Evolutionary conservation across 2,113 vertebrate species (phyloP), one percentile per base, ranked within the genome.

Genomic region (Callaeas wilsoni): DNA sequence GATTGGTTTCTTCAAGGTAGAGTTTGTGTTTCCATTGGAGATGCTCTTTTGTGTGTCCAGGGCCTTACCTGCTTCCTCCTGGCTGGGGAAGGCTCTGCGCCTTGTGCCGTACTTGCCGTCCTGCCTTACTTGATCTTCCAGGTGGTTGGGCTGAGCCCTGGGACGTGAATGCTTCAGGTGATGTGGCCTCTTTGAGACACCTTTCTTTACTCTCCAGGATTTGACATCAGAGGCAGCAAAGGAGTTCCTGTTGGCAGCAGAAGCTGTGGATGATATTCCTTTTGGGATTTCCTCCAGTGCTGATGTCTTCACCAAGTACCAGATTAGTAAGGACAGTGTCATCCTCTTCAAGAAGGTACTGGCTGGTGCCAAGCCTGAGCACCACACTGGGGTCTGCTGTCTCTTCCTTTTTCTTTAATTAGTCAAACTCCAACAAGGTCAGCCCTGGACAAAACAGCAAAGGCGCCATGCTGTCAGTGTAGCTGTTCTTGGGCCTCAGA

Each of bases 1-100:
- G 93, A 98, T 99, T 19, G 99, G 99, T 4, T 99, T 99, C 97
- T 99, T 99, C 89, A 99, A 99, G 99, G 99, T 99, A 96, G 46
- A 8, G 82, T 50, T 37, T 39, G 52, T 67, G 30, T 35, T n/a
- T 60, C 47, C 1, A 0, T 33, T 27, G 33, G 30, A 39, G 35
- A 47, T 11, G 7, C 30, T 57, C 30, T 11, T 32, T 13, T 6
- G 15, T 19, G 2, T 41, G 27, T 42, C 10, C 9, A 3, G 30
- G 17, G 26, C 52, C 30, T 55, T 63, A 27, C 35, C 50, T 76
- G 55, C 26, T 32, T 30, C 21, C 49, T 47, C 32, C 39, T 30
- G 37, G 19, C 46, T 3, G 17, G 49, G 64, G 52, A 55, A 19
- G 46, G 52, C 32, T 80, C 55, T n/a, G 32, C 76, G 35, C 20